Conservation (phyloP, 2,797 vertebrate species). For the Varecia variegata region DNA sequence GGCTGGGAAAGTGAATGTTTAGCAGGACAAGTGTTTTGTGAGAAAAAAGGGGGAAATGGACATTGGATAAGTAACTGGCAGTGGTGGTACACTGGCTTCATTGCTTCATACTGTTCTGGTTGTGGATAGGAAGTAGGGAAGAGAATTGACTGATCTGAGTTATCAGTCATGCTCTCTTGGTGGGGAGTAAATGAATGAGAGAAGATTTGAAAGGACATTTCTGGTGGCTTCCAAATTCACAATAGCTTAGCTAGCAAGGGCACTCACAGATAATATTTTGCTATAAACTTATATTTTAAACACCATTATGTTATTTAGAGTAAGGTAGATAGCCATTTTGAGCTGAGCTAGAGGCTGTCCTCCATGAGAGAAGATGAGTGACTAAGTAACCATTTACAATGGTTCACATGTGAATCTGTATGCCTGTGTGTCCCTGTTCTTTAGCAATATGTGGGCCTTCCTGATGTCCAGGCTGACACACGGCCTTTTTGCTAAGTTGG, state of each 20-base stretch:
- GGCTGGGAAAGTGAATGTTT: background rate
- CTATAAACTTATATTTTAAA: background rate
- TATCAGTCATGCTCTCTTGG: background rate
- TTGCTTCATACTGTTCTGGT: background rate
- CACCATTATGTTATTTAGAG: background rate
- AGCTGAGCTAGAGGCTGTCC: background rate
- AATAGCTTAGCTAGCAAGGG: background rate
- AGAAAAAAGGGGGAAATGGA: background rate
- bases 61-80: background rate
- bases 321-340: background rate
- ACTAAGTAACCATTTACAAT: background rate
- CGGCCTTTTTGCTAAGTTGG: constrained; percentile 42
- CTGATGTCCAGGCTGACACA: constrained; percentile 54
- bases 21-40: background rate
- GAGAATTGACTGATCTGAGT: background rate
- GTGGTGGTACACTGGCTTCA: background rate
- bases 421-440: background rate
- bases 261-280: background rate
- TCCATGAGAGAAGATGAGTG: background rate
- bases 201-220: background rate
- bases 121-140: background rate
- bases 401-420: background rate
- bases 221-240: background rate
- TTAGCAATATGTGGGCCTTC: constrained; percentile 46
- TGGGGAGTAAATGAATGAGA: background rate